Conservation (phyloP, 2,888 invertebrate species). For the Drosophila suboccidentalis region DNA sequence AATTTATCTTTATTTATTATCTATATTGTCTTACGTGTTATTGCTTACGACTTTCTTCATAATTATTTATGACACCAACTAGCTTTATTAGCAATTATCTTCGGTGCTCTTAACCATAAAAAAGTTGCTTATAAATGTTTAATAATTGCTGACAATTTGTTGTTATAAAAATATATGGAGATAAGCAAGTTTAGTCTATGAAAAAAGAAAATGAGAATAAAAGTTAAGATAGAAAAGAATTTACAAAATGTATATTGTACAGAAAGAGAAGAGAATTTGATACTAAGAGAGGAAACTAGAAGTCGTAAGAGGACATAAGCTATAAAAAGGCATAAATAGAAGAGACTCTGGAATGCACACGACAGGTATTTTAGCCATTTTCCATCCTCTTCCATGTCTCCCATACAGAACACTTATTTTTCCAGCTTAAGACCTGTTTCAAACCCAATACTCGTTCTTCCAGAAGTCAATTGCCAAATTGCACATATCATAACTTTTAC, state of each 20-base stretch:
- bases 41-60: constrained; percentile 2
- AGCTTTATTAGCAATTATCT: neutral
- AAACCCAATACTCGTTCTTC: neutral
- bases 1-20: neutral
- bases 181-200: too few species aligned
- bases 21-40: neutral
- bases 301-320: neutral
- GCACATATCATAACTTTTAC: neutral
- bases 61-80: constrained; percentile 29
- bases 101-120: neutral
- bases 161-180: too few species aligned
- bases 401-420: neutral
- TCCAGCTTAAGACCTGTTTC: neutral
- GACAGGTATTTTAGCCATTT: neutral
- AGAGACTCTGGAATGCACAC: neutral
- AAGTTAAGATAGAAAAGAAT: too few species aligned
- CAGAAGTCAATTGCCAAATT: neutral
- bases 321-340: neutral
- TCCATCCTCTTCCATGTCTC: neutral
- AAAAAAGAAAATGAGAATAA: too few species aligned
- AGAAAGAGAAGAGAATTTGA: too few species aligned
- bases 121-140: neutral
- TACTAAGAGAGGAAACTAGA: neutral
- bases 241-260: too few species aligned
- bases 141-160: too few species aligned